phyloP scores from a whole-genome alignment of 2,888 invertebrate genomes.

The Cataglyphis cursor region DNA sequence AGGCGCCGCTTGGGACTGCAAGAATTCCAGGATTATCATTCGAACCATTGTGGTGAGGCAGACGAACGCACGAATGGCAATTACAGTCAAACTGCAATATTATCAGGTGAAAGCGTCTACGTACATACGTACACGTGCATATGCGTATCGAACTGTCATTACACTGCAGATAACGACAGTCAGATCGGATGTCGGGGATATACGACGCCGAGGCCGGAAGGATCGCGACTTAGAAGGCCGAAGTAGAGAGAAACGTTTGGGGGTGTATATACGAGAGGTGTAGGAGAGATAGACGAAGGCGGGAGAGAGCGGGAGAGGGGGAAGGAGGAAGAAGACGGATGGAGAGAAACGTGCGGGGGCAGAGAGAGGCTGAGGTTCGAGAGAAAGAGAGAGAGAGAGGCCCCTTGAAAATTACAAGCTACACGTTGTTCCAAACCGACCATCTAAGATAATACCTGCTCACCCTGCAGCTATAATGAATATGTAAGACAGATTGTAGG shows the following conservation, averaged over 20 bases:
- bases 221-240: constrained; percentile 30
- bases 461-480: constrained; percentile 86
- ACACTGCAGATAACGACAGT: constrained; percentile 62
- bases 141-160: constrained; percentile 76
- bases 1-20: constrained; percentile 77
- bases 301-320: neutral
- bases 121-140: constrained; percentile 54
- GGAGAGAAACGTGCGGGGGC: constrained; percentile 58
- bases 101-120: constrained; percentile 70
- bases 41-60: constrained; percentile 56
- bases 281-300: constrained; percentile 52
- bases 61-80: constrained; percentile 68
- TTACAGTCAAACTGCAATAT: constrained; percentile 75
- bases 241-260: constrained; percentile 10
- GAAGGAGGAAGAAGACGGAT: constrained; percentile 31
- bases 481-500: constrained; percentile 87
- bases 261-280: constrained; percentile 31
- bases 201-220: constrained; percentile 11
- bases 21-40: constrained; percentile 75
- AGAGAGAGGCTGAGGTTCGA: constrained; percentile 65
- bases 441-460: constrained; percentile 86
- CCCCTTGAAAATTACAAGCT: constrained; percentile 86
- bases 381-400: constrained; percentile 65
- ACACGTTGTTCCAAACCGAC: constrained; percentile 85
- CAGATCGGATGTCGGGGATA: constrained; percentile 46